Conservation (phyloP, 2,888 invertebrate species). For the Drosophila formosana region DNA sequence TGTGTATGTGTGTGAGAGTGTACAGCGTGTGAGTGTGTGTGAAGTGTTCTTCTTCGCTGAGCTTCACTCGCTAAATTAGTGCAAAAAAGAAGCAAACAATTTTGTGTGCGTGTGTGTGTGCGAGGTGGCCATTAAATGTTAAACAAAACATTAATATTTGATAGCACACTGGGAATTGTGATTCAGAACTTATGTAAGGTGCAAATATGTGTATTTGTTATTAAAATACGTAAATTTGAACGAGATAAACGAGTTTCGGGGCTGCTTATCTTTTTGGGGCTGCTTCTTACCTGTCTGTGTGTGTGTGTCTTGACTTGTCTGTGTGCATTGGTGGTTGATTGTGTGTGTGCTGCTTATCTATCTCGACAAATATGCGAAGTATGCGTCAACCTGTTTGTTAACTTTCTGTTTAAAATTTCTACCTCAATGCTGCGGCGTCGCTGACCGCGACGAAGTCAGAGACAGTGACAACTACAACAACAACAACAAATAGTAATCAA, state of each 20-base stretch:
- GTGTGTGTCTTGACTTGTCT: constrained; percentile 9
- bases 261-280: constrained; percentile 56
- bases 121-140: constrained; percentile 49
- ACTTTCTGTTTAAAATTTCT: constrained; percentile 76
- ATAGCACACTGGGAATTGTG: constrained; percentile 18
- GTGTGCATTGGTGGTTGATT: constrained; percentile 6
- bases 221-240: constrained; percentile 64
- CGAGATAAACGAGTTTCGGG: constrained; percentile 74
- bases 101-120: constrained; percentile 40
- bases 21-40: constrained; percentile 44
- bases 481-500: constrained; percentile 26
- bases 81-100: constrained; percentile 70
- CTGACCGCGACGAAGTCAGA: constrained; percentile 41
- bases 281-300: constrained; percentile 24
- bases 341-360: constrained; percentile 70
- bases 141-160: constrained; percentile 56
- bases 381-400: constrained; percentile 81
- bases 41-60: constrained; percentile 69
- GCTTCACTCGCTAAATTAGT: constrained; percentile 73
- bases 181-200: constrained; percentile 68
- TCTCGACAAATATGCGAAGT: constrained; percentile 76
- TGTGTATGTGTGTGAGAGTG: constrained; percentile 42
- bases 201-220: constrained; percentile 70
- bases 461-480: constrained; percentile 32
- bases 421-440: constrained; percentile 51